Conservation (phyloP, 2,113 vertebrate genomes). For the Peromyscus polionotus region DNA sequence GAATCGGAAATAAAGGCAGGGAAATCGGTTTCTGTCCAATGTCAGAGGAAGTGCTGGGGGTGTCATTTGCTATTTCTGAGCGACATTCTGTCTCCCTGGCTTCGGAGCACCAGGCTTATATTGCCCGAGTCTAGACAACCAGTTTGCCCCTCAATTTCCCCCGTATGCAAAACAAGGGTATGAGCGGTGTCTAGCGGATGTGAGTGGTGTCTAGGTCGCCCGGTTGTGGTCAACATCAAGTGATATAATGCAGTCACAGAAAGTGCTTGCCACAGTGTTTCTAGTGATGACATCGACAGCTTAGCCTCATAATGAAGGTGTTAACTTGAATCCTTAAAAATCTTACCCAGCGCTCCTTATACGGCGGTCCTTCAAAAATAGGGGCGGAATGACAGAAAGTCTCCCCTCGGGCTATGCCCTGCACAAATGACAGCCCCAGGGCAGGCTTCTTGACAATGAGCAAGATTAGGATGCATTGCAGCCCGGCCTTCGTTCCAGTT, state of each 20-base stretch:
- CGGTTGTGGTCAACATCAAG: not conserved
- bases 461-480: not conserved
- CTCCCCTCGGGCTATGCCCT: not conserved
- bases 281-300: not conserved
- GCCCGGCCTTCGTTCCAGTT: not conserved
- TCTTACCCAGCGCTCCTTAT: not conserved
- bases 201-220: not conserved
- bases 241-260: not conserved
- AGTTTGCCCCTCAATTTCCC: constrained; percentile 40
- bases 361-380: not conserved
- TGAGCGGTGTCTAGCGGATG: not conserved
- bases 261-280: not conserved
- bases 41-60: not conserved
- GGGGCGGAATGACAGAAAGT: not conserved
- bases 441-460: not conserved
- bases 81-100: not conserved
- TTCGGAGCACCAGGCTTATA: not conserved
- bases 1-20: constrained; percentile 37
- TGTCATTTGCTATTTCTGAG: constrained; percentile 13
- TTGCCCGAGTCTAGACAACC: not conserved
- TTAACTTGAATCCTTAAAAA: not conserved
- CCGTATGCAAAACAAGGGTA: constrained; percentile 17
- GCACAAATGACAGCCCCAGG: constrained; percentile 16
- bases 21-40: constrained; percentile 29
- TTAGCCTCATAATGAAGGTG: constrained; percentile 14